phyloP scores from a whole-genome alignment of 2,113 vertebrate species.

The Vicugna pacos region DNA sequence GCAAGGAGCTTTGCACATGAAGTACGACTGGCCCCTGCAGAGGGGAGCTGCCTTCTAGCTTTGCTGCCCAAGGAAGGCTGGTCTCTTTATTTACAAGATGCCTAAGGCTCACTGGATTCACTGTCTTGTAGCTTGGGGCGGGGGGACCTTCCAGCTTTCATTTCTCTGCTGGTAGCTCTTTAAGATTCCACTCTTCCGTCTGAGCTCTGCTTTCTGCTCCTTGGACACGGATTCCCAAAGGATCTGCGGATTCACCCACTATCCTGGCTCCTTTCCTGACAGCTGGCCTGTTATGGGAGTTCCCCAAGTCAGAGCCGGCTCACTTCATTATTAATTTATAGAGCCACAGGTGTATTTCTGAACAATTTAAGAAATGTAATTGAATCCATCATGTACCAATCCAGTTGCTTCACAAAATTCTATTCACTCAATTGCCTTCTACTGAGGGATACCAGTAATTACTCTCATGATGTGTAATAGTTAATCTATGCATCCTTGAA shows the following conservation, averaged over 20 bases:
- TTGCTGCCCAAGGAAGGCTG: not conserved
- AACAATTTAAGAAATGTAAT: constrained; percentile 51
- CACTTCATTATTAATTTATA: not conserved
- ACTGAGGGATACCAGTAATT: constrained; percentile 63
- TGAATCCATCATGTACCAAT: constrained; percentile 40
- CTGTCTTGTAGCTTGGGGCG: constrained; percentile 10
- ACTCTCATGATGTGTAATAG: constrained; percentile 67
- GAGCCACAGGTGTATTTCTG: constrained; percentile 53
- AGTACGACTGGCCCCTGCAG: not conserved
- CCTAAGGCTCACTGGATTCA: constrained; percentile 8
- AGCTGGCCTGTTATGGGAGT: not conserved
- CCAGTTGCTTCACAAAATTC: constrained; percentile 57
- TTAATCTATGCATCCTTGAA: constrained; percentile 58
- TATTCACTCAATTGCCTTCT: not conserved
- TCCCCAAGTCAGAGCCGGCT: not conserved
- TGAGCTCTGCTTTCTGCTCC: not conserved
- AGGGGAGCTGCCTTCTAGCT: not conserved
- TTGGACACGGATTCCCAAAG: not conserved
- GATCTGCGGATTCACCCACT: not conserved
- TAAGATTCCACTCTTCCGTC: not conserved
- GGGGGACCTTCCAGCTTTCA: not conserved
- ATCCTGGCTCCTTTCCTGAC: not conserved
- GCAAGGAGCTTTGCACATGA: not conserved
- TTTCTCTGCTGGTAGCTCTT: constrained; percentile 19
- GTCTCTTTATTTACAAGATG: constrained; percentile 63